These are phyloP conservation scores for Proterorhinus semilunaris DNA, from an alignment of 2,113 vertebrate species.

Conservation along the genomic window DNA sequence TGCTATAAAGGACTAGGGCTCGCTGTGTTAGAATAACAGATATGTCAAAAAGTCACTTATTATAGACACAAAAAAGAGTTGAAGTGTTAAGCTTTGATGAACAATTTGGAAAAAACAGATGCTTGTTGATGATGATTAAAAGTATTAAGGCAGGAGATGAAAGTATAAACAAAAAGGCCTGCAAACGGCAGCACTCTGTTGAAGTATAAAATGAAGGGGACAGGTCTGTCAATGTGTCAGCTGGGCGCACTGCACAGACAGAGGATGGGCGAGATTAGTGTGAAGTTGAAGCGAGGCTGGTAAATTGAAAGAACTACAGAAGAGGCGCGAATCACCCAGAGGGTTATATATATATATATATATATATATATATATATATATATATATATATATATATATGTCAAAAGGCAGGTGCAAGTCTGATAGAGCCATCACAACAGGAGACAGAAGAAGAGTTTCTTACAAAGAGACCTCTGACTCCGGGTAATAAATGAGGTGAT, in stretches of 20 bases:
- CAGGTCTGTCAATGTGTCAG: slow-evolving; percentile 29
- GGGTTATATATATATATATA: slow-evolving; percentile 22
- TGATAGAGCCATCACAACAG: slow-evolving; percentile 21
- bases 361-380: slow-evolving; percentile 16
- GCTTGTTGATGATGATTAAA: background rate
- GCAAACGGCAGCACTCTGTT: background rate
- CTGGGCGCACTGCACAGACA: slow-evolving; percentile 20
- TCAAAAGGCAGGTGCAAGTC: slow-evolving; percentile 30
- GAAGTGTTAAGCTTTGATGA: background rate
- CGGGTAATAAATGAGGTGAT: slow-evolving; percentile 1
- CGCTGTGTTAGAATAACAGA: too few species aligned
- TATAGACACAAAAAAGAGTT: background rate
- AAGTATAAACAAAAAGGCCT: background rate
- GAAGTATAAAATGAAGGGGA: background rate
- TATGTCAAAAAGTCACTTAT: background rate
- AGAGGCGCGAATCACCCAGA: slow-evolving; percentile 47
- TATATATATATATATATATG: slow-evolving; percentile 11
- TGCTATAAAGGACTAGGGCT: background rate
- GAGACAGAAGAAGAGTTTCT: slow-evolving; percentile 15
- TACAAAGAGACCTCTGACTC: slow-evolving; percentile 10
- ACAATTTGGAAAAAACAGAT: background rate
- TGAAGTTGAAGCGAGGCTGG: slow-evolving; percentile 37
- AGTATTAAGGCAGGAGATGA: background rate
- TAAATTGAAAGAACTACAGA: slow-evolving; percentile 43
- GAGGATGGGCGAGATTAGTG: slow-evolving; percentile 28